phyloP scores from a whole-genome alignment of 2,888 invertebrate species.

The Tipula vernalis region DNA sequence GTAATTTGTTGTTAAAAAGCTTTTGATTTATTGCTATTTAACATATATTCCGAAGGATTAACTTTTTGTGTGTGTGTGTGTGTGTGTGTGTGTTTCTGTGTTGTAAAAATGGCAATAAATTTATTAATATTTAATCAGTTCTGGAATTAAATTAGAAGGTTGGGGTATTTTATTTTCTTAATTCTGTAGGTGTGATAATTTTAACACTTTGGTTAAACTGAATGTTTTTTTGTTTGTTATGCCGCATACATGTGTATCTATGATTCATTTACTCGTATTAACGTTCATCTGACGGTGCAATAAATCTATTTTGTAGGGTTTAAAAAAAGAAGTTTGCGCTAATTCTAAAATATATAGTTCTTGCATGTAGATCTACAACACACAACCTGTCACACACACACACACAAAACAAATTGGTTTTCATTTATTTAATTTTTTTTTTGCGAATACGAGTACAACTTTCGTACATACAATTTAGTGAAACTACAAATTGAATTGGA shows the following conservation, averaged over 20 bases:
- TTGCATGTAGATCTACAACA: not conserved
- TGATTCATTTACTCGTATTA: not conserved
- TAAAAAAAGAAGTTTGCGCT: not conserved
- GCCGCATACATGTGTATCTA: not conserved
- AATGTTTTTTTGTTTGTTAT: not conserved
- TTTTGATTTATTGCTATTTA: constrained; percentile 4
- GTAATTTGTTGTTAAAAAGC: not conserved
- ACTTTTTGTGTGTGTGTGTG: not conserved
- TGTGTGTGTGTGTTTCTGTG: not conserved
- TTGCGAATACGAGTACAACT: too few species aligned
- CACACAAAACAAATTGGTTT: not conserved
- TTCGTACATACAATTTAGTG: not conserved
- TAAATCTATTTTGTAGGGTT: not conserved
- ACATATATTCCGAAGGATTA: not conserved
- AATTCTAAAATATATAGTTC: not conserved
- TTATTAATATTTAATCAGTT: not conserved
- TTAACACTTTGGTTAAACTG: not conserved
- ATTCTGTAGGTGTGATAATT: not conserved
- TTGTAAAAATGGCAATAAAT: not conserved
- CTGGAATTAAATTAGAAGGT: not conserved
- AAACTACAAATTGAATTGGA: not conserved
- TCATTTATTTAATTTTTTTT: not conserved
- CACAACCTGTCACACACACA: not conserved
- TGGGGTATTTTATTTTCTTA: not conserved
- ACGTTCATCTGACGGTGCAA: not conserved